Evolutionary conservation across 2,888 invertebrate genomes (phyloP), one percentile per base, ranked within the genome.

Genomic region (Stenodema calcarata): DNA sequence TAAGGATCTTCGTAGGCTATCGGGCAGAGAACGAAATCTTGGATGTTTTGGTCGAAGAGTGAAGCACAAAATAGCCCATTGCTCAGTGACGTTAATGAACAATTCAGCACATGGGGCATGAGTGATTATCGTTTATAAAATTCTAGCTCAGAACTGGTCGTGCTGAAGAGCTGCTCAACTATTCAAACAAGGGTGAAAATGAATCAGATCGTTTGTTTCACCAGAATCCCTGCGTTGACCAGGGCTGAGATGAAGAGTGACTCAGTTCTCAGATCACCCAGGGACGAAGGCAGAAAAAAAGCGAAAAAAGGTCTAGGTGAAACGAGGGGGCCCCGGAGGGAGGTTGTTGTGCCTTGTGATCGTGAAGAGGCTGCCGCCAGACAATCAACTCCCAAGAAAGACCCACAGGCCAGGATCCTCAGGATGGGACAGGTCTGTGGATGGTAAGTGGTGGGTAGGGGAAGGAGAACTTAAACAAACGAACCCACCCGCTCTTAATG

Each of bases 401-500:
- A 73, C 41, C 18, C 80, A 44, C 28, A 27, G 80, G 50, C 50
- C 27, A 54, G 47, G 80, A 50, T 80, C 54, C 41, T 18, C 80
- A 80, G 80, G 80, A 80, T 80, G 30, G 80, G 42, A 30, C 50
- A 44, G 27, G 80, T 18, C 27, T 50, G 50, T 2, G 79, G 47
- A 23, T 11, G 35, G 0, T 11, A 35, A 35, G 35, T 7, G 35
- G 35, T 7, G 35, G 54, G 12, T 47, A 12, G 35, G 42, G 54
- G 30, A 28, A 0, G 42, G 23, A 14, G 42, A 54, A 47, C 30
- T 80, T 80, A 80, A 80, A 80, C 80, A 80, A 80, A 80, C 80
- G 80, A 80, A 80, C 80, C 80, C 80, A 54, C 80, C 54, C 54
- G 80, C 80, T 80, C 80, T 80, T 80, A 80, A 80, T 80, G 80